A percentile compares a stretch with the other conserved stretches of the same genome.
Conservation (phyloP, 2,113 vertebrate species). For the Amazona guildingii region DNA sequence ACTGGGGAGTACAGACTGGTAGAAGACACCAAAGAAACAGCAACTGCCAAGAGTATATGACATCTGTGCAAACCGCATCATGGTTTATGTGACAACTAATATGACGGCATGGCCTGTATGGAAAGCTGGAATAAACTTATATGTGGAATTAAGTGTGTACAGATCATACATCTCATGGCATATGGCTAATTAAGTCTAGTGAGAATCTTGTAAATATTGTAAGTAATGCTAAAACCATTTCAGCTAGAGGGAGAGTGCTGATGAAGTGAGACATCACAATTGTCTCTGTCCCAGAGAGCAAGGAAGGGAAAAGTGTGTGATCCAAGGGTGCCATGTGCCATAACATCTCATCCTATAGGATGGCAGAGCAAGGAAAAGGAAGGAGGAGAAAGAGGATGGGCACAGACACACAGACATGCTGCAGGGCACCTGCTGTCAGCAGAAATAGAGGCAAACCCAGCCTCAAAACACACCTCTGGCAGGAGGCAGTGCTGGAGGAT, state of each 20-base stretch:
- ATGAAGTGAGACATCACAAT: not conserved
- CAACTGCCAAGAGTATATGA: fast-evolving
- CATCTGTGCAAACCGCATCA: fast-evolving
- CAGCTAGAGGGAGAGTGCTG: not conserved
- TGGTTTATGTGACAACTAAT: not conserved
- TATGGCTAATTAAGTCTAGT: fast-evolving
- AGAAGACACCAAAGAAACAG: not conserved
- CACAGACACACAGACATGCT: not conserved
- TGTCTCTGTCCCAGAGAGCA: no score
- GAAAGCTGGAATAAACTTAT: not conserved
- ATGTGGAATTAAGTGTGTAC: fast-evolving
- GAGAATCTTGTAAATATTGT: fast-evolving
- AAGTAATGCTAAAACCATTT: not conserved
- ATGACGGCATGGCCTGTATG: fast-evolving
- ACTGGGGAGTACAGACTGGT: not conserved
- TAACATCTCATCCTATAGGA: not conserved
- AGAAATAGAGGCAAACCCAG: not conserved
- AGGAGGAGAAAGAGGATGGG: not conserved
- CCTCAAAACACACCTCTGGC: not conserved
- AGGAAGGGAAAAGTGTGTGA: not conserved
- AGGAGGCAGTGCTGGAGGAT: not conserved
- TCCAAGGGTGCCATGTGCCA: not conserved
- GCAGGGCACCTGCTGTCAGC: not conserved
- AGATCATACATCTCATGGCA: fast-evolving
- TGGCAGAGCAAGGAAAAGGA: not conserved